These are phyloP conservation scores for Archocentrus centrarchus DNA, from an alignment of 2,113 vertebrate species.

Conservation along the genomic window DNA sequence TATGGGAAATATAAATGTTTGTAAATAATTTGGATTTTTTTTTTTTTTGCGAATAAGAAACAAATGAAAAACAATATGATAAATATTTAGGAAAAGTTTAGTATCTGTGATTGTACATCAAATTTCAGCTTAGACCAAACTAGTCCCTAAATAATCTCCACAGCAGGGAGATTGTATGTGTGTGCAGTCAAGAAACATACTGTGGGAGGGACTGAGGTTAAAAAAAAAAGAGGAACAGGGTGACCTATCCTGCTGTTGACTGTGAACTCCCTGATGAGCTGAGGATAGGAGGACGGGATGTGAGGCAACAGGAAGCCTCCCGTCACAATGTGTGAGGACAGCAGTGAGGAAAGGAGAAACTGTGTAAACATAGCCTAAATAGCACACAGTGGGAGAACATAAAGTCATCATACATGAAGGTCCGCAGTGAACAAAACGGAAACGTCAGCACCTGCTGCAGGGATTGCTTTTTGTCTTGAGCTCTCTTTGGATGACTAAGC, in stretches of 20 bases:
- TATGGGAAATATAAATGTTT: not conserved
- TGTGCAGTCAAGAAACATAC: not conserved
- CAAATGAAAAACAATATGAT: not conserved
- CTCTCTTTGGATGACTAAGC: slow-evolving; percentile 11
- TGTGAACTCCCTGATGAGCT: slow-evolving; percentile 64
- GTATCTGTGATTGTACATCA: not conserved
- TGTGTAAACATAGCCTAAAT: slow-evolving; percentile 41
- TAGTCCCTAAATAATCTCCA: not conserved
- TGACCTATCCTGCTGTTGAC: slow-evolving; percentile 63
- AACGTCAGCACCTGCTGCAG: slow-evolving; percentile 40
- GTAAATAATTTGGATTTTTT: not conserved
- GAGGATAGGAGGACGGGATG: slow-evolving; percentile 62
- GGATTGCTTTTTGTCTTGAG: not conserved
- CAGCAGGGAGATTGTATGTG: slow-evolving; percentile 9
- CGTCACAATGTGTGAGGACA: slow-evolving; percentile 65
- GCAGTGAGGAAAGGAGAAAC: slow-evolving; percentile 39
- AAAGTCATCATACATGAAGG: slow-evolving; percentile 18
- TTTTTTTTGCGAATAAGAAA: not conserved
- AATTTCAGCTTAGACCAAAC: not conserved
- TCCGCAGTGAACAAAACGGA: slow-evolving; percentile 25
- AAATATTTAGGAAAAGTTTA: not conserved
- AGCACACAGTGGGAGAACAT: slow-evolving; percentile 37
- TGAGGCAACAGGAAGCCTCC: slow-evolving; percentile 73
- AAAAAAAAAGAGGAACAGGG: slow-evolving; percentile 46
- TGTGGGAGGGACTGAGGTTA: not conserved